Percentiles rank a stretch among this genome's conserved stretches.
These are phyloP conservation scores for Limnephilus marmoratus DNA, from an alignment of 2,888 invertebrate genomes.

Conservation along the genomic window DNA sequence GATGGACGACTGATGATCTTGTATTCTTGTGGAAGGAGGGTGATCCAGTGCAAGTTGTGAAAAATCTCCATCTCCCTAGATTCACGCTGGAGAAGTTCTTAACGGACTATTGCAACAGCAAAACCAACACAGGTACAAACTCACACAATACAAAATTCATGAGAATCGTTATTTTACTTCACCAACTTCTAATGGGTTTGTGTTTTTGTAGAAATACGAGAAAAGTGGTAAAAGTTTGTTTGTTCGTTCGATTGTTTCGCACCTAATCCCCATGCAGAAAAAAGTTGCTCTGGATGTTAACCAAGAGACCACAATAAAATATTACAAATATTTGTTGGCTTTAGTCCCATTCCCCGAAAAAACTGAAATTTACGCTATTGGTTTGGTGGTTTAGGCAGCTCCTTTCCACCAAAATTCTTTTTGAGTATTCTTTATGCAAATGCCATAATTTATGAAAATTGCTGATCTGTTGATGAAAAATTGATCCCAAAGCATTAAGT, in stretches of 20 bases:
- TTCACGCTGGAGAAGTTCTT: conserved; percentile 96
- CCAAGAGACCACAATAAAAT: background rate
- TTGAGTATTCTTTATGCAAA: background rate
- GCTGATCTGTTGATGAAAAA: too few relatives aligned
- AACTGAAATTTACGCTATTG: background rate
- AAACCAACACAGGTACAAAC: conserved; percentile 93
- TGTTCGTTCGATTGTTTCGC: background rate
- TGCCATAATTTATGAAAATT: background rate
- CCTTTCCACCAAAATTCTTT: background rate
- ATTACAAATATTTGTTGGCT: background rate
- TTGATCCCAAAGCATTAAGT: too few relatives aligned
- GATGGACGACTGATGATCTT: conserved; percentile 97
- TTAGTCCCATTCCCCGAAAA: background rate
- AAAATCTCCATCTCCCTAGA: conserved; percentile 94
- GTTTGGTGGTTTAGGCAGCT: background rate
- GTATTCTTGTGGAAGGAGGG: conserved; percentile 98
- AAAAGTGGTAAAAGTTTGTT: background rate
- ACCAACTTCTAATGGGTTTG: background rate
- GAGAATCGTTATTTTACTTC: background rate
- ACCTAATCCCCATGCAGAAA: background rate
- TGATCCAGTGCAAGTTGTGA: conserved; percentile 96
- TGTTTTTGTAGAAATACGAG: too few relatives aligned
- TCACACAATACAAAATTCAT: background rate
- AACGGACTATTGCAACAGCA: conserved; percentile 97
- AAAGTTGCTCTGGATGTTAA: background rate